phyloP scores from a whole-genome alignment of 2,797 vertebrate species.

The Periophthalmus magnuspinnatus region DNA sequence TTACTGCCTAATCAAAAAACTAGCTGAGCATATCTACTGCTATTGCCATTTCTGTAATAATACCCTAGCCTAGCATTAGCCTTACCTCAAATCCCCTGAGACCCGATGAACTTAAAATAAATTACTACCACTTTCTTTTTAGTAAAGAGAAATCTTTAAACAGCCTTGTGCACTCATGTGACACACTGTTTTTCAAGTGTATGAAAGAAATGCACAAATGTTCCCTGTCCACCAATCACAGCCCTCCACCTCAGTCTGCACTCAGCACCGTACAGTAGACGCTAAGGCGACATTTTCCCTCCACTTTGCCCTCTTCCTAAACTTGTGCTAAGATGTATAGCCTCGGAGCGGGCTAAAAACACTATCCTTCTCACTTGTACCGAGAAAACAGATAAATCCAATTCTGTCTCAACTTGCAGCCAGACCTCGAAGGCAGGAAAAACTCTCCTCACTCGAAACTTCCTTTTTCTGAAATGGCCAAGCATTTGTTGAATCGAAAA shows the following conservation, averaged over 20 bases:
- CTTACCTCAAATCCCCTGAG: constrained; percentile 40
- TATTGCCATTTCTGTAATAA: constrained; percentile 36
- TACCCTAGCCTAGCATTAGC: constrained; percentile 30
- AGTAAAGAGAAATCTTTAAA: constrained; percentile 21
- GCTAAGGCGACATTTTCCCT: constrained; percentile 75
- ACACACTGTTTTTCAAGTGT: constrained; percentile 73
- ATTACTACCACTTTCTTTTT: neutral
- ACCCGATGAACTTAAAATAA: constrained; percentile 39
- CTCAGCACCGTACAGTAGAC: constrained; percentile 54
- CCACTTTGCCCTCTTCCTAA: constrained; percentile 52
- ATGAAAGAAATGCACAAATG: constrained; percentile 78
- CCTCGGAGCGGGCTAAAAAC: neutral
- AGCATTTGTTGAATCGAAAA: constrained; percentile 33
- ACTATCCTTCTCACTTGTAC: neutral
- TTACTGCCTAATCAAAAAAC: neutral
- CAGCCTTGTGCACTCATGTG: constrained; percentile 62
- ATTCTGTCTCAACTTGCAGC: constrained; percentile 40
- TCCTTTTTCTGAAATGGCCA: constrained; percentile 27
- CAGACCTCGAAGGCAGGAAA: constrained; percentile 40
- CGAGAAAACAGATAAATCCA: constrained; percentile 25
- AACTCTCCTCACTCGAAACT: constrained; percentile 39
- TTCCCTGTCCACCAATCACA: constrained; percentile 77
- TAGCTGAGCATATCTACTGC: constrained; percentile 18
- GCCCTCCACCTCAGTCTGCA: constrained; percentile 72
- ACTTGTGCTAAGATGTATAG: constrained; percentile 9